Evolutionary conservation across 1,140 invertebrate species (phyloP).

Genomic region (Micrasema minimum): DNA sequence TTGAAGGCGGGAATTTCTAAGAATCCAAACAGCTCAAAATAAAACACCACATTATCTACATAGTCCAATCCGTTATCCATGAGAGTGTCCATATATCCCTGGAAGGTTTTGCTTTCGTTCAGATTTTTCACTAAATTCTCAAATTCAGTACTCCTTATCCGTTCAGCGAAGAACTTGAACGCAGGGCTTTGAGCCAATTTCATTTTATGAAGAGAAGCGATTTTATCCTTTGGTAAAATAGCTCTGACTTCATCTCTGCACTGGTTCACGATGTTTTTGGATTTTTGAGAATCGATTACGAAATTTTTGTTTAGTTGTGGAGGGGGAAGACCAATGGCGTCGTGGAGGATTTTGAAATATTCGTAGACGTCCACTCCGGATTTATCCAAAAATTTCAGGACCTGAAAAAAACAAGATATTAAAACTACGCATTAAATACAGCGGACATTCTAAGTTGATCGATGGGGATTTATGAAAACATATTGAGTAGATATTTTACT

Average conservation of each 20-base stretch:
- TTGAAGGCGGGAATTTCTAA: background rate
- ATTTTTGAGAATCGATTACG: too few relatives aligned
- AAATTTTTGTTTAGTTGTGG: background rate
- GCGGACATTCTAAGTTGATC: too few relatives aligned
- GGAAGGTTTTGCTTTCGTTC: background rate
- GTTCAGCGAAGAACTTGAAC: slow-evolving; percentile 26
- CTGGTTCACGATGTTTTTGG: background rate
- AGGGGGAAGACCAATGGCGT: slow-evolving; percentile 25
- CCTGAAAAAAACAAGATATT: slow-evolving; percentile 11
- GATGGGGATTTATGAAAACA: too few relatives aligned
- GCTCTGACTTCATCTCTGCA: slow-evolving; percentile 24
- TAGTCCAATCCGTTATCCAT: slow-evolving; percentile 27
- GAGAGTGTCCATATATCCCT: background rate
- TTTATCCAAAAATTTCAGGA: slow-evolving; percentile 23
- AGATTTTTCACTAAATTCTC: slow-evolving; percentile 16
- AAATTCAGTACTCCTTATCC: slow-evolving; percentile 20
- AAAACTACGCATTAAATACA: too few relatives aligned
- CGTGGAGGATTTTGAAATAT: slow-evolving; percentile 26
- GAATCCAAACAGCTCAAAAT: slow-evolving; percentile 5
- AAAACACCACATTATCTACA: background rate
- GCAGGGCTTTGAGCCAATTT: slow-evolving; percentile 16
- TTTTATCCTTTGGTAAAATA: slow-evolving; percentile 30
- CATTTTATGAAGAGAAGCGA: background rate
- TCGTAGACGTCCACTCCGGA: slow-evolving; percentile 26
- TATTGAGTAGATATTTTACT: too few relatives aligned